Evolutionary conservation across 2,113 vertebrate species (phyloP).

Genomic region (Spea bombifrons): DNA sequence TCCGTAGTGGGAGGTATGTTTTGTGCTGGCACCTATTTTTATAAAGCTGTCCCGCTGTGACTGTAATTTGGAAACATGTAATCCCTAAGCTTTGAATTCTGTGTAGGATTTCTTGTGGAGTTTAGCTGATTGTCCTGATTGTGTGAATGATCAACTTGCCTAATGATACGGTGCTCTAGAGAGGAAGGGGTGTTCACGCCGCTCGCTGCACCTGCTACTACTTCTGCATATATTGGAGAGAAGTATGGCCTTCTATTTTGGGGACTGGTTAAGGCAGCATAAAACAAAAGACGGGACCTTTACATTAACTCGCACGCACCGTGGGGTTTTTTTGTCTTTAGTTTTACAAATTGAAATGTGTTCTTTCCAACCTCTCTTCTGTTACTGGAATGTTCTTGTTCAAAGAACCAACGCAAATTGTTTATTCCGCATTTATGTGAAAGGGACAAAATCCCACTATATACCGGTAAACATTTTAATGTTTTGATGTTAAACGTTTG

Average conservation of each 20-base stretch:
- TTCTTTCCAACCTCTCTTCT: too few relatives aligned
- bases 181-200: slow-evolving; percentile 10
- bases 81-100: slow-evolving; percentile 48
- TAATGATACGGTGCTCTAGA: slow-evolving; percentile 45
- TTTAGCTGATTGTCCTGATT: slow-evolving; percentile 47
- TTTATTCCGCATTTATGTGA: too few relatives aligned
- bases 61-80: slow-evolving; percentile 48
- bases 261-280: slow-evolving; percentile 4
- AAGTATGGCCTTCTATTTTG: neutral
- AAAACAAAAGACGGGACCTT: neutral
- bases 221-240: slow-evolving; percentile 21
- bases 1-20: slow-evolving; percentile 48
- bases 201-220: slow-evolving; percentile 36
- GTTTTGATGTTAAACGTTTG: too few relatives aligned
- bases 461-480: too few relatives aligned
- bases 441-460: too few relatives aligned
- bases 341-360: too few relatives aligned
- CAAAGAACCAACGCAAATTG: too few relatives aligned
- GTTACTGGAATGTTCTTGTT: too few relatives aligned
- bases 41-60: slow-evolving; percentile 47
- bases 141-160: slow-evolving; percentile 46
- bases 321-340: too few relatives aligned
- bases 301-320: too few relatives aligned
- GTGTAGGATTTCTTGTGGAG: slow-evolving; percentile 45
- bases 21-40: slow-evolving; percentile 48